These are phyloP conservation scores for Spizaetus ornatus DNA, from an alignment of 2,113 vertebrate genomes.

Conservation along the genomic window DNA sequence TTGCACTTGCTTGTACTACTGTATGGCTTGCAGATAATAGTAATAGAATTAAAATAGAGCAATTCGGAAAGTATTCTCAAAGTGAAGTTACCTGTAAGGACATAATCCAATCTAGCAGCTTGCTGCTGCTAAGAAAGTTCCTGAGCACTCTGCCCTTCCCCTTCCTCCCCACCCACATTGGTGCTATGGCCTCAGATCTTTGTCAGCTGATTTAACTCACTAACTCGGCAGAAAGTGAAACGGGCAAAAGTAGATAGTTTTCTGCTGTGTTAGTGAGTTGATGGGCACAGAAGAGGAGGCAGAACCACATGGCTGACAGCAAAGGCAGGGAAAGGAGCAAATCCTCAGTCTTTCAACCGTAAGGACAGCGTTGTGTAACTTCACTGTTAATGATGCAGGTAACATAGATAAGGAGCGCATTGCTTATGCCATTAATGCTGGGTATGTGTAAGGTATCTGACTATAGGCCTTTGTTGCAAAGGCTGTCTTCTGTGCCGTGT, in stretches of 20 bases:
- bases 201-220: neutral
- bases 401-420: accelerated
- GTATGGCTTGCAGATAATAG: neutral
- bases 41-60: neutral
- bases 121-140: neutral
- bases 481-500: neutral
- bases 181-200: neutral
- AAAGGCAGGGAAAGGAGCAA: neutral
- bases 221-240: neutral
- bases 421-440: neutral
- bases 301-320: accelerated
- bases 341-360: neutral
- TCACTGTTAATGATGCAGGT: no score
- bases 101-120: neutral
- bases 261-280: neutral
- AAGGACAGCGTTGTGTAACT: neutral
- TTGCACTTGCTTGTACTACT: neutral
- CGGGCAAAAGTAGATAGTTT: neutral
- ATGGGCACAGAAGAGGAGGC: neutral
- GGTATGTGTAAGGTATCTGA: neutral
- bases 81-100: neutral
- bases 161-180: neutral
- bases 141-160: neutral
- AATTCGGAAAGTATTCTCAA: neutral
- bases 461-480: neutral